Evolutionary conservation across 2,113 vertebrate genomes (phyloP).

Genomic region (Chaetura pelagica): DNA sequence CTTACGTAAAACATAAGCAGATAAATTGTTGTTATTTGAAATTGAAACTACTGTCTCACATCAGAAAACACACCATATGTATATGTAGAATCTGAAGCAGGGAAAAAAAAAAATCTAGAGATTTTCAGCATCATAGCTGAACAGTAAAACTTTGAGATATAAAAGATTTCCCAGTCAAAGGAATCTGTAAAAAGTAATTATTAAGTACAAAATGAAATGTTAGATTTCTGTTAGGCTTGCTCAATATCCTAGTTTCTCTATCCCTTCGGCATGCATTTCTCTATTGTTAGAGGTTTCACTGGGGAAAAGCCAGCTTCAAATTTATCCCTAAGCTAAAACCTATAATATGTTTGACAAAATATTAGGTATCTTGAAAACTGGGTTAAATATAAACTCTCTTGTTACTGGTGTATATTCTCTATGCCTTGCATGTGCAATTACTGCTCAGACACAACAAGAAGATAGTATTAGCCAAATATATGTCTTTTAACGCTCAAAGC

Average conservation of each 20-base stretch:
- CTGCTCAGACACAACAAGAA: slow-evolving; percentile 40
- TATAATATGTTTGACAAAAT: slow-evolving; percentile 76
- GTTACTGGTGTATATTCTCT: slow-evolving; percentile 41
- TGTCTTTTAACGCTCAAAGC: slow-evolving; percentile 49
- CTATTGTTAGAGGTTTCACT: slow-evolving; percentile 65
- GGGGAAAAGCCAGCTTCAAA: slow-evolving; percentile 71
- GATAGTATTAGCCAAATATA: slow-evolving; percentile 37
- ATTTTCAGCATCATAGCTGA: slow-evolving; percentile 25
- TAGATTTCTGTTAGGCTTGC: slow-evolving; percentile 73
- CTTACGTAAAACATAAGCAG: slow-evolving; percentile 6
- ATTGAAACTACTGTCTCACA: slow-evolving; percentile 46
- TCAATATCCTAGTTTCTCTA: slow-evolving; percentile 64
- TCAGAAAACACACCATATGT: slow-evolving; percentile 39
- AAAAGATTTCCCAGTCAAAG: slow-evolving; percentile 71
- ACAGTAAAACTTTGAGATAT: slow-evolving; percentile 66
- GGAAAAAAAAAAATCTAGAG: slow-evolving; percentile 43
- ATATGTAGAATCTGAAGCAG: slow-evolving; percentile 54
- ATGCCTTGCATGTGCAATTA: slow-evolving; percentile 2
- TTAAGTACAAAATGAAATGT: slow-evolving; percentile 64
- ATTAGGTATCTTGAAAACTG: slow-evolving; percentile 69
- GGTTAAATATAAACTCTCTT: slow-evolving; percentile 65
- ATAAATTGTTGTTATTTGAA: slow-evolving; percentile 44
- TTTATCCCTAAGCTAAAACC: slow-evolving; percentile 78
- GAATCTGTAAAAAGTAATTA: slow-evolving; percentile 73
- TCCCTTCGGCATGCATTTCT: slow-evolving; percentile 59